Percentiles rank a stretch among this genome's conserved stretches.
Evolutionary conservation across 2,113 vertebrate genomes (phyloP).

Genomic region (Toxotes jaculatrix): DNA sequence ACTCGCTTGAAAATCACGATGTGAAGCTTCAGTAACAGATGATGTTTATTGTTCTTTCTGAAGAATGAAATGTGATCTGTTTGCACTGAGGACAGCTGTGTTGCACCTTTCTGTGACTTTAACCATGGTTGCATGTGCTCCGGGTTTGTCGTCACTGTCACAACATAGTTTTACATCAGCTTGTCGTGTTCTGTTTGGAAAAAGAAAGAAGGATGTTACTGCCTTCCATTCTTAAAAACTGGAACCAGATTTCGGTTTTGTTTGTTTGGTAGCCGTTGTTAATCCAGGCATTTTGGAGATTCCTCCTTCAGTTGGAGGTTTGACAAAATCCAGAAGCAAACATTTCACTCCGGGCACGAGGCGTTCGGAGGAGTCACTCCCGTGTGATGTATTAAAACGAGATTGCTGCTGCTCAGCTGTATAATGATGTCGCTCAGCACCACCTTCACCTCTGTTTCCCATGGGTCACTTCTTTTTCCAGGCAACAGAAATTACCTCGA

Average conservation of each 20-base stretch:
- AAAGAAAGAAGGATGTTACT: too few species aligned
- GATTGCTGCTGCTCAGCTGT: not conserved
- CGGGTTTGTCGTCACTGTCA: too few species aligned
- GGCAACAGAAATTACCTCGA: constrained; percentile 32
- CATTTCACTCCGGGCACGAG: not conserved
- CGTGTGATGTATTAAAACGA: constrained; percentile 15
- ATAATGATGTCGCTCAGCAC: constrained; percentile 14
- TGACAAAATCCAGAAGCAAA: too few species aligned
- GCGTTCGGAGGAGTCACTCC: not conserved
- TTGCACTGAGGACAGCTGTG: too few species aligned
- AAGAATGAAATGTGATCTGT: too few species aligned
- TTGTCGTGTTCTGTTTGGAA: too few species aligned
- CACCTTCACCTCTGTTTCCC: constrained; percentile 38
- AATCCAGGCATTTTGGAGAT: not conserved
- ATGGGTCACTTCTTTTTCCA: constrained; percentile 21
- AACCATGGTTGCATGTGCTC: too few species aligned
- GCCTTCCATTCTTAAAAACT: too few species aligned
- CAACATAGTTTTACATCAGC: too few species aligned
- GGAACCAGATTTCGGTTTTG: too few species aligned
- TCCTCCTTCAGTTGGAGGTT: not conserved
- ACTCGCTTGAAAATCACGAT: not conserved
- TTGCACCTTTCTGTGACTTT: too few species aligned
- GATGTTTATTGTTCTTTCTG: not conserved
- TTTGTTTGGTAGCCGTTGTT: too few species aligned
- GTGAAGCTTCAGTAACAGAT: not conserved